A percentile compares a stretch with the other conserved stretches of the same genome.
These are phyloP conservation scores for Phragmatobia fuliginosa DNA, from an alignment of 2,888 invertebrate genomes.

Conservation along the genomic window DNA sequence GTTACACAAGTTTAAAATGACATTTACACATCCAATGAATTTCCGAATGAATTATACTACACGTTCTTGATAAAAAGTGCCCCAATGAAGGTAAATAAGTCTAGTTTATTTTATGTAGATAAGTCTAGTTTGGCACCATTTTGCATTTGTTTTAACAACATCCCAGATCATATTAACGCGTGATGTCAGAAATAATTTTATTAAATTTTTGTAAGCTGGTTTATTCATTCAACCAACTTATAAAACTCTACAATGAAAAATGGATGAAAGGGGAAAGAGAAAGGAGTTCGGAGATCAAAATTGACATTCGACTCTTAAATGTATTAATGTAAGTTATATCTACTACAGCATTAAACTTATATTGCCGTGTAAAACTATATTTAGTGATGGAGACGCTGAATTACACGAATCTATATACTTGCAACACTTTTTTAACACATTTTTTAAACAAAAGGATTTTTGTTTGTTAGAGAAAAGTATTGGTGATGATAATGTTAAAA, in stretches of 20 bases:
- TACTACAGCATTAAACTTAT: neutral
- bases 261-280: neutral
- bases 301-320: neutral
- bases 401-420: neutral
- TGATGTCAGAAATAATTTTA: neutral
- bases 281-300: neutral
- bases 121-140: neutral
- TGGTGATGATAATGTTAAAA: conserved; percentile 6
- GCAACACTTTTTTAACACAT: no score
- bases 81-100: neutral
- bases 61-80: neutral
- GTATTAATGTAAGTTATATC: neutral
- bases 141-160: neutral
- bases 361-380: neutral
- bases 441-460: no score
- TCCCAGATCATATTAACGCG: neutral
- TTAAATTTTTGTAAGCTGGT: conserved; percentile 5
- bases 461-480: neutral
- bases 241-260: neutral
- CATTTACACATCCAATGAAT: neutral
- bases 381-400: neutral
- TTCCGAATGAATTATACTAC: neutral
- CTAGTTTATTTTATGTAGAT: no score
- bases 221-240: no score
- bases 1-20: conserved; percentile 5